phyloP scores from a whole-genome alignment of 2,113 vertebrate genomes.

The Macaca mulatta region DNA sequence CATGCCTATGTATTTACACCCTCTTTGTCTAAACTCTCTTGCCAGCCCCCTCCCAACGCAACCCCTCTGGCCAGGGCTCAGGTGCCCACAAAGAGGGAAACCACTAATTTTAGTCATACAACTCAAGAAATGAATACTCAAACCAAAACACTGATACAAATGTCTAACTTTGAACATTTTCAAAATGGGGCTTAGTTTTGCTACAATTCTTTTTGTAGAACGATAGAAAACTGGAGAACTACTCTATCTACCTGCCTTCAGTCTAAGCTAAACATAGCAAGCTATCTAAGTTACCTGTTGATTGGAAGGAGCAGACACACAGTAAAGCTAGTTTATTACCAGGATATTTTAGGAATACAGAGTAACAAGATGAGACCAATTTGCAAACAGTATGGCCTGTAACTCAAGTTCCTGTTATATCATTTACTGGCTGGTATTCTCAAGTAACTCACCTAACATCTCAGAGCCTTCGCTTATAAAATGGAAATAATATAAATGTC shows the following conservation, averaged over 20 bases:
- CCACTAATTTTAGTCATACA: neutral
- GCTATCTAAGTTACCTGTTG: neutral
- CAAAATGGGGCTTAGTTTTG: neutral
- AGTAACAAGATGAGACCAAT: neutral
- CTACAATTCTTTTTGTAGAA: neutral
- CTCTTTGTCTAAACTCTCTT: neutral
- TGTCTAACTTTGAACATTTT: neutral
- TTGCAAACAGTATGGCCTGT: neutral
- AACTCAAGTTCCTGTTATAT: neutral
- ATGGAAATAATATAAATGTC: neutral
- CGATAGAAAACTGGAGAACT: neutral
- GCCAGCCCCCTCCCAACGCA: neutral
- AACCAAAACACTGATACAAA: neutral
- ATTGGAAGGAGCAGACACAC: neutral
- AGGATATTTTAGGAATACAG: neutral
- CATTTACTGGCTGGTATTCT: neutral
- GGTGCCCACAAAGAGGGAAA: neutral
- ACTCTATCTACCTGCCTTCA: neutral
- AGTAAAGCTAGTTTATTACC: neutral
- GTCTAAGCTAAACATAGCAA: neutral
- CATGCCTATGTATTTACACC: neutral
- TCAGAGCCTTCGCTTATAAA: neutral
- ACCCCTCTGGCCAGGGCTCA: neutral
- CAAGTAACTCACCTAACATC: neutral
- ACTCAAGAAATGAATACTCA: conserved; percentile 30